phyloP scores from a whole-genome alignment of 2,113 vertebrate genomes.

The Numenius arquata region DNA sequence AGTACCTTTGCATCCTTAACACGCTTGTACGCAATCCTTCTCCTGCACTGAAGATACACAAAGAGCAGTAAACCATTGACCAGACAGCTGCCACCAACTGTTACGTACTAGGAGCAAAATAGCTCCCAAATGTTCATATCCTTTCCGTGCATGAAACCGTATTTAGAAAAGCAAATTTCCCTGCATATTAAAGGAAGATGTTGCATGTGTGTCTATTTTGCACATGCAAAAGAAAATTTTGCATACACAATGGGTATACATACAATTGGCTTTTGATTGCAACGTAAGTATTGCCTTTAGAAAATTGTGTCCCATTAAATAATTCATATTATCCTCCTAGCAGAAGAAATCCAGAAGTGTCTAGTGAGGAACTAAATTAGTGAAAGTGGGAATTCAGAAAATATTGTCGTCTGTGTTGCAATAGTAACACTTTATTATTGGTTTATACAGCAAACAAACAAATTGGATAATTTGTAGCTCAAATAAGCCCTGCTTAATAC shows the following conservation, averaged over 20 bases:
- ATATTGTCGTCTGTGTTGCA: conserved; percentile 8
- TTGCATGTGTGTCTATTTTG: neutral
- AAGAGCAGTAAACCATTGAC: neutral
- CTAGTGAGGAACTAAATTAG: conserved; percentile 12
- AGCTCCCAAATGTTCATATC: neutral
- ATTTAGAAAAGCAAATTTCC: neutral
- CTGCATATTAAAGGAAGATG: neutral
- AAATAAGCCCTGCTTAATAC: neutral
- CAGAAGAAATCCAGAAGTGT: neutral
- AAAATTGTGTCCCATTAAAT: conserved; percentile 27
- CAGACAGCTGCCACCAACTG: neutral
- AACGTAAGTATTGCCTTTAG: neutral
- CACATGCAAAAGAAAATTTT: neutral
- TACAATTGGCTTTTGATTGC: neutral
- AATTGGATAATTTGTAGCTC: neutral
- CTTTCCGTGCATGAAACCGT: neutral
- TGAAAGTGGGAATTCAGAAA: neutral
- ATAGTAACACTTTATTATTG: neutral
- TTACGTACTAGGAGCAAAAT: neutral
- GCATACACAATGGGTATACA: neutral
- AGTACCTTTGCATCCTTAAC: neutral
- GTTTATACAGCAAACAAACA: neutral
- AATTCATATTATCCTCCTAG: neutral
- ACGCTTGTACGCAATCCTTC: neutral
- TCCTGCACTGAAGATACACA: neutral